Base-by-base conservation (phyloP, 2,113 vertebrate genomes). In the Anarrhichthys ocellatus region DNA sequence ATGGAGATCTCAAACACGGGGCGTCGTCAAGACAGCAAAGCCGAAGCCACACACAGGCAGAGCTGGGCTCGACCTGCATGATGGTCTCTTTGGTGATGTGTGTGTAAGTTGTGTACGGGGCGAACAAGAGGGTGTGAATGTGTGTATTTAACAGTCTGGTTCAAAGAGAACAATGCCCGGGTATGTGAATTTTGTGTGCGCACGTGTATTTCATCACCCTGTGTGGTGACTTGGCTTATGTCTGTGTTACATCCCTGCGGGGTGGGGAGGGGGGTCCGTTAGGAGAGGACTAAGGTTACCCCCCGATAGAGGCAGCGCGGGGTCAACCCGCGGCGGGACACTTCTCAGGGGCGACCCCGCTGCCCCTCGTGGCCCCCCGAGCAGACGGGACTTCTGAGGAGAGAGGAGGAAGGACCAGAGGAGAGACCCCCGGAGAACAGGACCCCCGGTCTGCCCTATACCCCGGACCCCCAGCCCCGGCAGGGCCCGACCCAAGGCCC, bases 371-470 rank as follows among this genome's bases (percentile, higher is more conserved):
- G 88, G 90, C 92, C 93, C 94, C 96, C 94, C 88, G 94, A 96
- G 96, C 96, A 96, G 96, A 96, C 95, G 94, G 95, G 93, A 97
- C 96, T 97, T 97, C 97, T 97, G 96, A 98, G 93, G 94, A 93
- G 95, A 94, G 93, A 93, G 95, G 95, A 96, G 96, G 96, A 96
- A 97, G 96, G 95, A 95, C 94, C 93, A 82, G 90, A 94, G 96
- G 96, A 96, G 96, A 95, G 94, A 93, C 91, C 95, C 94, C 87
- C 88, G 94, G 97, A 97, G 95, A 95, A 96, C 96, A 95, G 96
- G 96, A 96, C 96, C 96, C 96, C 93, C 46, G 85, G 92, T 93
- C 87, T 91, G 90, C 87, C 82, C 88, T 27, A 89, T 84, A 91
- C 86, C 92, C 89, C 6, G 69, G 87, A 92, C 91, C 92, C 54